Evolutionary conservation across 2,113 vertebrate genomes (phyloP).

Genomic region (Cyphomyrus discorhynchus): DNA sequence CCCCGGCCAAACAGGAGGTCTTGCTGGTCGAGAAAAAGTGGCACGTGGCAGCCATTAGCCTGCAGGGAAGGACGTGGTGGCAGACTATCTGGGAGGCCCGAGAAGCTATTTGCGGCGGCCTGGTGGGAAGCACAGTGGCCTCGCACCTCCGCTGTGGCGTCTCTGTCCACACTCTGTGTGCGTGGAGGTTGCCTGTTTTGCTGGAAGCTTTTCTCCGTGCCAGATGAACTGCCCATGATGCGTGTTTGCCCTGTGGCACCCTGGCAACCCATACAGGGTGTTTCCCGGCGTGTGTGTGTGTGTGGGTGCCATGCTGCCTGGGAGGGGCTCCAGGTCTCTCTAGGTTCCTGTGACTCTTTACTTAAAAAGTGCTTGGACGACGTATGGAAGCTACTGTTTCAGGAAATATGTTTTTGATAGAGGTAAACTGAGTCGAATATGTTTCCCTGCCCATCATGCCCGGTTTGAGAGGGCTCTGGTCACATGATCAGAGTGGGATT

Average conservation of each 20-base stretch:
- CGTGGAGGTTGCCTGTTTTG: background rate
- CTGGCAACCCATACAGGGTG: background rate
- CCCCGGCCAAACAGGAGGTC: background rate
- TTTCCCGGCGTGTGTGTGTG: background rate
- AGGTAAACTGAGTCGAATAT: background rate
- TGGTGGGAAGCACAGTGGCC: background rate
- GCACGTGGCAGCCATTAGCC: background rate
- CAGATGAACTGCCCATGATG: background rate
- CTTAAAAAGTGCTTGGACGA: background rate
- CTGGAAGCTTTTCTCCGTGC: background rate
- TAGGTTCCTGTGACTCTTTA: background rate
- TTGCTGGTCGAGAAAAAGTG: background rate
- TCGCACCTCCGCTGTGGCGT: background rate
- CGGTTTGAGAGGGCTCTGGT: background rate
- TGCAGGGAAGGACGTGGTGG: background rate
- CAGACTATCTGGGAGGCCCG: background rate
- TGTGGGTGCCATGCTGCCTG: background rate
- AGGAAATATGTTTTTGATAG: background rate
- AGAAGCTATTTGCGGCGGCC: background rate
- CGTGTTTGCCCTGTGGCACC: background rate
- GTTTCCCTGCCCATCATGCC: background rate
- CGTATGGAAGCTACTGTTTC: background rate
- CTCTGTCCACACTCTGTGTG: background rate
- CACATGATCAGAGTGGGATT: conserved; percentile 3
- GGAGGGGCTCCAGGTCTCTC: background rate